A percentile compares a stretch with the other conserved stretches of the same genome.
Evolutionary conservation across 2,113 vertebrate genomes (phyloP).

Genomic region (Sceloporus undulatus): DNA sequence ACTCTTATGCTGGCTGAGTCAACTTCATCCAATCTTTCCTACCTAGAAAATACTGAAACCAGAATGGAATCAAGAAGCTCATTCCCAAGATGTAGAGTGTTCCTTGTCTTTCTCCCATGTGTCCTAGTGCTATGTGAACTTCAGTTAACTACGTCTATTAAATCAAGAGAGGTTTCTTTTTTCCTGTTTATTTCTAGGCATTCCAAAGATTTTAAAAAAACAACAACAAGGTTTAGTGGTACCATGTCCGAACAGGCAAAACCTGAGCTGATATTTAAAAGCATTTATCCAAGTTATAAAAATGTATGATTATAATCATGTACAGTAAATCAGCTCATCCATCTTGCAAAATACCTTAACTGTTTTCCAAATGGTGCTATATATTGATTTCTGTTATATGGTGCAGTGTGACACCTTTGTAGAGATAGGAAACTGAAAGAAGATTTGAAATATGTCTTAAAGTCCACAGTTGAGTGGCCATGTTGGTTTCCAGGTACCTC

Average conservation of each 20-base stretch:
- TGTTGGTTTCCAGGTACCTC: slow-evolving; percentile 15
- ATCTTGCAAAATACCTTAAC: slow-evolving; percentile 37
- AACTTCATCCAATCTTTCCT: background rate
- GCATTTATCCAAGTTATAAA: slow-evolving; percentile 23
- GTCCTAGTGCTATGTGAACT: background rate
- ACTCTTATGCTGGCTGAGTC: background rate
- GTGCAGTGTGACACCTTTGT: rapidly evolving
- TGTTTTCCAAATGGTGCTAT: background rate
- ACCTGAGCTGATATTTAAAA: slow-evolving; percentile 39
- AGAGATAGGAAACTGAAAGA: slow-evolving; percentile 6
- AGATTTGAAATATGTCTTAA: background rate
- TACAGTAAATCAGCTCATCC: slow-evolving; percentile 7
- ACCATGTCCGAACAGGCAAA: background rate
- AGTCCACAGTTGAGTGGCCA: rapidly evolving
- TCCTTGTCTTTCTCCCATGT: rapidly evolving
- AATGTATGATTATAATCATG: background rate
- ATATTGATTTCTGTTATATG: background rate
- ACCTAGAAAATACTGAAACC: background rate
- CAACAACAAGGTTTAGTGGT: too few relatives aligned
- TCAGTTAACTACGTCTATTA: slow-evolving; percentile 17
- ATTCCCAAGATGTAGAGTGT: background rate
- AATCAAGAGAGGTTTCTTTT: background rate
- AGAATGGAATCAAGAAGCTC: background rate
- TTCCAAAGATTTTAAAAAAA: background rate
- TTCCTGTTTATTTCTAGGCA: background rate